Conservation (phyloP, 2,113 vertebrate species). For the Corydoras maculifer region DNA sequence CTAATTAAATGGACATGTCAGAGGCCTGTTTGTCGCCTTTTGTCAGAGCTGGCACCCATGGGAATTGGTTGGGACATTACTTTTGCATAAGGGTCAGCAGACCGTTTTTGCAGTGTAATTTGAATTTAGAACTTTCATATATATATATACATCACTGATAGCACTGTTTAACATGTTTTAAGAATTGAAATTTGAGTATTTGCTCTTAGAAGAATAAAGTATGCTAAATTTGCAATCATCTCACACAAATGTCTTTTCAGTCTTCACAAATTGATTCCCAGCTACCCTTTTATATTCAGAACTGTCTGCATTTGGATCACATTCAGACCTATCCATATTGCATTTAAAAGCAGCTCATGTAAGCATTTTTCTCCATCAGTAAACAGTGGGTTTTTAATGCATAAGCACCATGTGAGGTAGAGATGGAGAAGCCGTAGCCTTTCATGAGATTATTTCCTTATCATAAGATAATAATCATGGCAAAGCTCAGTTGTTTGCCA, state of each 20-base stretch:
- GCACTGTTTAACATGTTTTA: constrained; percentile 13
- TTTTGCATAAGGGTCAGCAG: no score
- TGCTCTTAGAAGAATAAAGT: no score
- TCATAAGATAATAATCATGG: constrained; percentile 69
- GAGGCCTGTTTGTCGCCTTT: constrained; percentile 69
- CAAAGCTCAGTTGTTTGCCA: constrained; percentile 55
- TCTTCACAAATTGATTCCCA: constrained; percentile 1
- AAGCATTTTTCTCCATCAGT: constrained; percentile 41
- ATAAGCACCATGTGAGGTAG: constrained; percentile 45
- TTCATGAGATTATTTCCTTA: constrained; percentile 63
- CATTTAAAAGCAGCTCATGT: constrained; percentile 36
- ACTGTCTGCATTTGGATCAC: constrained; percentile 37
- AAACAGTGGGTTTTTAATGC: constrained; percentile 49
- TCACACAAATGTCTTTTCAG: no score
- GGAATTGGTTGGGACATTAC: constrained; percentile 28
- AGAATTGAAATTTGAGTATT: no score
- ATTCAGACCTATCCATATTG: constrained; percentile 41
- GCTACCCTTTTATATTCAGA: constrained; percentile 4
- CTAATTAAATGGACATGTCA: constrained; percentile 72
- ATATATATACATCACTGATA: no score
- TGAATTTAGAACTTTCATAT: no score
- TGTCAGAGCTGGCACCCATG: constrained; percentile 48
- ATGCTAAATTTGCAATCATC: no score
- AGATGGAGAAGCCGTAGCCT: constrained; percentile 57
- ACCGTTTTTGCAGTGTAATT: no score